Percentiles rank a stretch among this genome's conserved stretches.
Evolutionary conservation across 2,797 vertebrate species (phyloP).

Genomic region (Aphelocoma californica): DNA sequence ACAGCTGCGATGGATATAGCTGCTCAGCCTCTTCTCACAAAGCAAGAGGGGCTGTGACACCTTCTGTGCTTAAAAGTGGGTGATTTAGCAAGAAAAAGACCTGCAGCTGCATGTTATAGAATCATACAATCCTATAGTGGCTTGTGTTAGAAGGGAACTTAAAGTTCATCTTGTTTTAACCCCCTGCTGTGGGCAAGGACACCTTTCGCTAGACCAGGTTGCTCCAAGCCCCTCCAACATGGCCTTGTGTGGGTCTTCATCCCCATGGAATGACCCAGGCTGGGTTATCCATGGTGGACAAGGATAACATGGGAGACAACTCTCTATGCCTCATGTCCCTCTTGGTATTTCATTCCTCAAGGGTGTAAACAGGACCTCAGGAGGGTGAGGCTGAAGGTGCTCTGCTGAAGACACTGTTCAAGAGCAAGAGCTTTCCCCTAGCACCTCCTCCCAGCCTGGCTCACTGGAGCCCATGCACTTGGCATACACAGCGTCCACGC

Average conservation of each 20-base stretch:
- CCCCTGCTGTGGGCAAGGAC: neutral
- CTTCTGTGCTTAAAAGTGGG: neutral
- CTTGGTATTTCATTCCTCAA: neutral
- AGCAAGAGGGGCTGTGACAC: neutral
- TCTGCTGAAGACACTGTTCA: neutral
- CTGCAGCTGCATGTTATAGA: neutral
- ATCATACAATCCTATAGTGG: no score
- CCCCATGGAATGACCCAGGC: neutral
- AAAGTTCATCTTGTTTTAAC: neutral
- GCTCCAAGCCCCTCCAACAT: neutral
- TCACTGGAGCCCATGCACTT: fast-evolving
- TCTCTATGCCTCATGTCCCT: fast-evolving
- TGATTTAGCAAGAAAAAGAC: neutral
- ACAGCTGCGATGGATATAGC: neutral
- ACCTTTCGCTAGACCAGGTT: neutral
- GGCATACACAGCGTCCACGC: fast-evolving
- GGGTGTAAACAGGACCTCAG: neutral
- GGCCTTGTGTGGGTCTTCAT: neutral
- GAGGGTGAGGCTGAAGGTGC: neutral
- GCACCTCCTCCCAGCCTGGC: neutral
- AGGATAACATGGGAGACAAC: neutral
- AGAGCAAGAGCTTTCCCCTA: neutral
- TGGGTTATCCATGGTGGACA: neutral
- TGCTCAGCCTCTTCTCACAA: neutral
- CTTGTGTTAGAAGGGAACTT: neutral